Base-by-base conservation (phyloP, 1,140 invertebrate genomes). In the Drosophila tropicalis region DNA sequence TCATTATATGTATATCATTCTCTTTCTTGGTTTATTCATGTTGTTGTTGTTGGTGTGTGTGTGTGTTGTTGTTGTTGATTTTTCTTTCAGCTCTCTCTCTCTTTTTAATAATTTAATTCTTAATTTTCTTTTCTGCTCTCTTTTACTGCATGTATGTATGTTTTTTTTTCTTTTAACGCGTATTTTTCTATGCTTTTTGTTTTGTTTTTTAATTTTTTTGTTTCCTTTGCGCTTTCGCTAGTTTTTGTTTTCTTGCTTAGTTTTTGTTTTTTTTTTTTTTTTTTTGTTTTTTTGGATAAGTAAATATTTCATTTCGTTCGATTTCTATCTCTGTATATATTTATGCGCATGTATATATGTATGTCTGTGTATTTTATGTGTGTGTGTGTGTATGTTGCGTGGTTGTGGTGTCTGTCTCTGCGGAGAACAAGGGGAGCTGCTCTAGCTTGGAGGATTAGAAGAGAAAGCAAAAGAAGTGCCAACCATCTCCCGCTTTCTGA, bases 261-360 rank as follows among this genome's bases (percentile, higher is more conserved):
- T 54, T 51, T 39, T 39, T 12, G 10, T 39, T 13, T 39, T 39
- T 39, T 13, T 12, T 39, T 39, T 39, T 39, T 39, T 29, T 51
- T 13, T 3, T 39, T 39, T 39, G 4, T 39, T 39, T 39, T 39
- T 41, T 60, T 69, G 36, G 40, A 68, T 80, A 63, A 67, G 67
- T 76, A 65, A 76, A 74, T 76, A 68, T 82, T 91, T 76, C 81
- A 93, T 92, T 92, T 93, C 93, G 92, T 65, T 90, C 84, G 54
- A 92, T 91, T 77, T 93, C 93, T 77, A 93, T 93, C 91, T 92
- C 92, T 51, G 19, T 51, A 10, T 19, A 12, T 51, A 22, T 39
- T 39, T 51, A 17, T 55, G 15, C 41, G 40, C 56, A 13, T 62
- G 22, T 63, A 5, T 58, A 44, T 66, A 47, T 68, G 15, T 65